Base-by-base conservation (phyloP, 2,888 invertebrate species). In the Apoderus coryli region DNA sequence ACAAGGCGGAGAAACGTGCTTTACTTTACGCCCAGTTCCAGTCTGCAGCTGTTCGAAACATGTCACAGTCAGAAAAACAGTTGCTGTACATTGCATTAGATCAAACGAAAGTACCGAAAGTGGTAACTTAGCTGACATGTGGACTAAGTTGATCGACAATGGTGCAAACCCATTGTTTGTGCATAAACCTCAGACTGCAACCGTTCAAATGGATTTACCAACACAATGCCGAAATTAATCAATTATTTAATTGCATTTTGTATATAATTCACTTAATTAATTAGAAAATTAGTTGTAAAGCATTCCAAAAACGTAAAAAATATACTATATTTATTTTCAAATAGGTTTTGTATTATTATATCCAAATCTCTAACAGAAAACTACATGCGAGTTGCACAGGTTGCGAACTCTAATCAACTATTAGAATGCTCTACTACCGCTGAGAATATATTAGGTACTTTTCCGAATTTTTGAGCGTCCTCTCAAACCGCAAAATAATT, bases 1-100 rank as follows among this genome's bases (percentile, higher is more conserved):
- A 42, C 58, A 52, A 27, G 57, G 61, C 24, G 61, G 59, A 1
- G 56, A 69, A 43, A 47, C 69, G 34, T 78, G 77, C 54, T 75
- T 78, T 52, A 66, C 71, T 3, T 57, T 62, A 6, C 58, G 56
- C 9, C 63, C 66, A 1, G 41, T 74, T 14, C 63, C 68, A 2
- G 51, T 60, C 2, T 79, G 78, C 55, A 33, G 30, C 4, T 71
- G 71, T 55, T 28, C 31, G 25, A 31, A 35, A 10, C 32, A 28
- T 3, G 37, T 38, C n/a, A 22, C 35, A 12, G 54, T 60, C 36
- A 45, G 56, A n/a, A 67, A 66, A 47, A 53, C 54, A 2, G 55
- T 64, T 22, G 46, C 53, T 10, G 60, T 63, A 31, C 55, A 64
- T 37, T 66, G 64, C 39, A 50, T 63, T 16, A n/a, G n/a, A n/a